phyloP scores from a whole-genome alignment of 2,797 vertebrate genomes.

The Phylloscopus collybita region DNA sequence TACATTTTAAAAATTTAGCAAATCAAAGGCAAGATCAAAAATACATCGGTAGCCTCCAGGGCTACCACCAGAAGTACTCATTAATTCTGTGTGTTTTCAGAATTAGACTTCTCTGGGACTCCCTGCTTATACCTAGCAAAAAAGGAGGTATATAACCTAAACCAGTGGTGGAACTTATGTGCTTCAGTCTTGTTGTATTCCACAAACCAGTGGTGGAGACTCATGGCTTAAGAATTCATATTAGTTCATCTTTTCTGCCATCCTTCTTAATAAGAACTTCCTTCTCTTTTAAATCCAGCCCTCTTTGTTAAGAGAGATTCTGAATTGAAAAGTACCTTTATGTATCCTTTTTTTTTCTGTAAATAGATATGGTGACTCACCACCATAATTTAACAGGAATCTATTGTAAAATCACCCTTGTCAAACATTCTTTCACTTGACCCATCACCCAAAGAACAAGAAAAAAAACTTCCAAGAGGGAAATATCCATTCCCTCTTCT shows the following conservation, averaged over 20 bases:
- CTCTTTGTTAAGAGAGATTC: not conserved
- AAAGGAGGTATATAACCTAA: not conserved
- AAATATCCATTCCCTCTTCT: not conserved
- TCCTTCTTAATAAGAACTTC: not conserved
- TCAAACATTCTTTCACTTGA: constrained; percentile 45
- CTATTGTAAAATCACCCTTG: not conserved
- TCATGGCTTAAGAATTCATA: not conserved
- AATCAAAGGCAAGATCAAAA: constrained; percentile 51
- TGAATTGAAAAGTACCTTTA: constrained; percentile 12
- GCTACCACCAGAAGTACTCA: not conserved
- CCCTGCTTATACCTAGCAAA: not conserved
- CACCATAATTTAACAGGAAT: not conserved
- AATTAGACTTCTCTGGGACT: not conserved
- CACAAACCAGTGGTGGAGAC: not conserved
- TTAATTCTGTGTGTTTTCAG: constrained; percentile 2
- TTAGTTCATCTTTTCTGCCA: not conserved
- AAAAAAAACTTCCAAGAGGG: not conserved
- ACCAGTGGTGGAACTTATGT: not conserved
- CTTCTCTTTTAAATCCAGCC: not conserved
- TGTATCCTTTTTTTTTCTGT: constrained; percentile 19
- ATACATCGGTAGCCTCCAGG: not conserved
- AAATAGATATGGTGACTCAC: constrained; percentile 37
- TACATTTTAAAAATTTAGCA: constrained; percentile 27
- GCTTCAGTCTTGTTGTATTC: not conserved
- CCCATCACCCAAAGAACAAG: constrained; percentile 5